Evolutionary conservation across 2,888 invertebrate genomes (phyloP).

Genomic region (Timema cristinae): DNA sequence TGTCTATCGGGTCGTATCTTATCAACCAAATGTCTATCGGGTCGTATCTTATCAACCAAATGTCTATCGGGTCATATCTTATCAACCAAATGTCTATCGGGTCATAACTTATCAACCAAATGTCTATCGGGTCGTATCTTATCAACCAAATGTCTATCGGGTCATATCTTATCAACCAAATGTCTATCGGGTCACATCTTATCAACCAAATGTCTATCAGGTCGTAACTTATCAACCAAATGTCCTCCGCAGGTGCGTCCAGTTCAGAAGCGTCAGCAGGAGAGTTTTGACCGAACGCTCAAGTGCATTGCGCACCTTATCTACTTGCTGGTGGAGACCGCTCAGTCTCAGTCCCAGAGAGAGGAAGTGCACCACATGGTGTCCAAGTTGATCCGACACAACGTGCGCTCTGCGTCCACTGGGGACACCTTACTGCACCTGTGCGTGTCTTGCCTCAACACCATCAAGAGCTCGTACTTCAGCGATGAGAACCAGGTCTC

Average conservation of each 20-base stretch:
- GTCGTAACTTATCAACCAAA: not conserved
- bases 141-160: no score
- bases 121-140: no score
- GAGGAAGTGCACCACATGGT: constrained; percentile 49
- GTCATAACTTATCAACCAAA: no score
- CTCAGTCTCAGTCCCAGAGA: constrained; percentile 50
- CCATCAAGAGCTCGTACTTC: constrained; percentile 72
- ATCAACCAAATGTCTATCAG: no score
- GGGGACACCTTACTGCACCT: constrained; percentile 81
- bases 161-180: no score
- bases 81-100: no score
- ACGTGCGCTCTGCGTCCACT: constrained; percentile 64
- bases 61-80: no score
- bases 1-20: no score
- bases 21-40: no score
- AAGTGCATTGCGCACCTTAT: constrained; percentile 76
- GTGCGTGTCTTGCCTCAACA: constrained; percentile 72
- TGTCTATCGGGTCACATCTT: no score
- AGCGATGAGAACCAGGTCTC: constrained; percentile 59
- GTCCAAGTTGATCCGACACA: constrained; percentile 54
- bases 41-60: no score
- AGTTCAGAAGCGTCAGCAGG: constrained; percentile 70
- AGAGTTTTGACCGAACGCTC: constrained; percentile 75
- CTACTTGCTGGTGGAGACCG: constrained; percentile 62
- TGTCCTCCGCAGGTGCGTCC: constrained; percentile 56